A percentile compares a stretch with the other conserved stretches of the same genome.
Evolutionary conservation across 2,113 vertebrate species (phyloP).

Genomic region (Anseranas semipalmata): DNA sequence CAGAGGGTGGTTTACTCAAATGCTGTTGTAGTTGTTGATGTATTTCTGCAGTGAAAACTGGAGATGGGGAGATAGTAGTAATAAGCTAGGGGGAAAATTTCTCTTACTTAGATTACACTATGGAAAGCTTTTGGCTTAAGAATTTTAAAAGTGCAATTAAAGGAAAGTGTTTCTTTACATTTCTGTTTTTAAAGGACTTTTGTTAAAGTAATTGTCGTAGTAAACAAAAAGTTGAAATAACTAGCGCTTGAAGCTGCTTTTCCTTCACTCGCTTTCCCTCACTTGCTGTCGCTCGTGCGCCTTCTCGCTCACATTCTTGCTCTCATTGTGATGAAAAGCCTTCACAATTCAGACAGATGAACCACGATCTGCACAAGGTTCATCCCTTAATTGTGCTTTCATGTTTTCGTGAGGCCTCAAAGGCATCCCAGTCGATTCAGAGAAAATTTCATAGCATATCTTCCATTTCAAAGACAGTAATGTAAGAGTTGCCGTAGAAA

Average conservation of each 20-base stretch:
- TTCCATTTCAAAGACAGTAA: background rate
- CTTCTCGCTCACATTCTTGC: background rate
- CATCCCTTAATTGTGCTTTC: background rate
- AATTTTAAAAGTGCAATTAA: background rate
- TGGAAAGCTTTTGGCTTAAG: background rate
- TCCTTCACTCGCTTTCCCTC: background rate
- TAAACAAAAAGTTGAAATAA: background rate
- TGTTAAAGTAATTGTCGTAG: background rate
- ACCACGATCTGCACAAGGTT: background rate
- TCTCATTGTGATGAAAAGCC: background rate
- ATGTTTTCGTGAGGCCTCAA: background rate
- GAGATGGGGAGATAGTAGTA: background rate
- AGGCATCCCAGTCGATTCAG: background rate
- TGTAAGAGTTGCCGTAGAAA: background rate
- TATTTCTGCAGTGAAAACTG: conserved; percentile 36
- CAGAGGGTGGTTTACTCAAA: background rate
- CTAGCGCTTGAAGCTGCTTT: background rate
- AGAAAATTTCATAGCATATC: background rate
- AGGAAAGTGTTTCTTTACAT: background rate
- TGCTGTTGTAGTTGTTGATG: background rate
- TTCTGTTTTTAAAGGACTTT: background rate
- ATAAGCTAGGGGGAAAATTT: background rate
- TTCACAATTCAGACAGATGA: background rate
- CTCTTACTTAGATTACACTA: background rate
- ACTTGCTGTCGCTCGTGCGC: background rate